These are phyloP conservation scores for Phalloptychus januarius DNA, from an alignment of 2,797 vertebrate genomes.

Conservation along the genomic window DNA sequence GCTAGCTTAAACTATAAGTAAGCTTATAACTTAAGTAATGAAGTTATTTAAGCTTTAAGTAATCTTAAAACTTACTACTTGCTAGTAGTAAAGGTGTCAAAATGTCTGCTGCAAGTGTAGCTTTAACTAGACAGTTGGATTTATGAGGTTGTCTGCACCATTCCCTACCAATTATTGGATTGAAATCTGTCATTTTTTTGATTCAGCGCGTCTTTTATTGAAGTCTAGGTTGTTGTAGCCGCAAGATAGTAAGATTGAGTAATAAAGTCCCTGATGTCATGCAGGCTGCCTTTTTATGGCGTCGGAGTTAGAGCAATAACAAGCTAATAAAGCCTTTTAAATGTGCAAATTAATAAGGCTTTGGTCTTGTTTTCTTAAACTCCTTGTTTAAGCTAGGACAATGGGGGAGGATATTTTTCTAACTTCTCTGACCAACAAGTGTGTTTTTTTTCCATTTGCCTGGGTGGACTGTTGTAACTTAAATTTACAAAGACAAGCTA, in stretches of 20 bases:
- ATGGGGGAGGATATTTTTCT: slow-evolving; percentile 46
- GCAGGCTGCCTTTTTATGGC: slow-evolving; percentile 35
- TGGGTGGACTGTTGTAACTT: slow-evolving; percentile 43
- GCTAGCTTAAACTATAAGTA: background rate
- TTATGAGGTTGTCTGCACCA: background rate
- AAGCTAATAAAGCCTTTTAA: slow-evolving; percentile 61
- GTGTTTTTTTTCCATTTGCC: slow-evolving; percentile 14
- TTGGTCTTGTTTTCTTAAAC: slow-evolving; percentile 34
- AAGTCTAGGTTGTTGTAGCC: background rate
- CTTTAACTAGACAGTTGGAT: background rate
- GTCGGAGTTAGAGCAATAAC: slow-evolving; percentile 54
- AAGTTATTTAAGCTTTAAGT: no score
- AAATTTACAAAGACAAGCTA: slow-evolving; percentile 55
- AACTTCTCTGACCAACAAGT: slow-evolving; percentile 31
- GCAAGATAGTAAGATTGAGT: slow-evolving; percentile 5
- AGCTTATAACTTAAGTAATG: no score
- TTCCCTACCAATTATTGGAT: background rate
- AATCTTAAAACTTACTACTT: no score
- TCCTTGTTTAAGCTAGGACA: slow-evolving; percentile 36
- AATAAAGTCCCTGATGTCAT: slow-evolving; percentile 55
- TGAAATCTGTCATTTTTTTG: slow-evolving; percentile 7
- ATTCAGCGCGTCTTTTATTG: slow-evolving; percentile 2
- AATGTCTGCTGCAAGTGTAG: background rate
- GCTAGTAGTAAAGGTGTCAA: no score
- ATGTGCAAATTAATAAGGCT: slow-evolving; percentile 13